Conservation (phyloP, 2,888 invertebrate genomes). For the Julus scandinavius region DNA sequence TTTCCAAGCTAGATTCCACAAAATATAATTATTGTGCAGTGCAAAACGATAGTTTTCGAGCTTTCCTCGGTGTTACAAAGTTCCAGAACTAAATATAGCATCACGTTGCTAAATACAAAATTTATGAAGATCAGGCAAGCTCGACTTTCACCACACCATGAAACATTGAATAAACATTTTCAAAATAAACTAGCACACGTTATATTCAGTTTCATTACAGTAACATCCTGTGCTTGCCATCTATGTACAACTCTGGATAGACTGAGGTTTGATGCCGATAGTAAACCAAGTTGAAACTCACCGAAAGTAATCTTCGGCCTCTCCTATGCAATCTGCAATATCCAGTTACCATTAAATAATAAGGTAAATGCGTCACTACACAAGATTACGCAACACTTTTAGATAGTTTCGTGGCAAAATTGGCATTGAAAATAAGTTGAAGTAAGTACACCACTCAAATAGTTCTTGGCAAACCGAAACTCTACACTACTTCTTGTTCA, state of each 20-base stretch:
- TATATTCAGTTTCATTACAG: background rate
- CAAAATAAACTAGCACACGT: background rate
- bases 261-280: background rate
- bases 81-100: background rate
- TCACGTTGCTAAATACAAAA: background rate
- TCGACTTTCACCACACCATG: background rate
- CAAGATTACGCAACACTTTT: constrained; percentile 4
- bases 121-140: background rate
- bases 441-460: background rate
- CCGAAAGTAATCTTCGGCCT: background rate
- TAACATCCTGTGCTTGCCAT: background rate
- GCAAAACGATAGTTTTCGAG: background rate
- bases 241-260: background rate
- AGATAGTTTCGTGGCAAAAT: background rate
- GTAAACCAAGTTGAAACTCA: background rate
- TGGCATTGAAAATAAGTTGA: background rate
- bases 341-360: constrained; percentile 7
- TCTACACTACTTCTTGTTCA: background rate
- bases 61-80: background rate
- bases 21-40: background rate
- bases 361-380: background rate
- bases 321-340: background rate
- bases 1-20: background rate
- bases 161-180: background rate
- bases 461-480: background rate